Conservation (phyloP, 2,797 vertebrate species). For the Eulemur rubriventer region DNA sequence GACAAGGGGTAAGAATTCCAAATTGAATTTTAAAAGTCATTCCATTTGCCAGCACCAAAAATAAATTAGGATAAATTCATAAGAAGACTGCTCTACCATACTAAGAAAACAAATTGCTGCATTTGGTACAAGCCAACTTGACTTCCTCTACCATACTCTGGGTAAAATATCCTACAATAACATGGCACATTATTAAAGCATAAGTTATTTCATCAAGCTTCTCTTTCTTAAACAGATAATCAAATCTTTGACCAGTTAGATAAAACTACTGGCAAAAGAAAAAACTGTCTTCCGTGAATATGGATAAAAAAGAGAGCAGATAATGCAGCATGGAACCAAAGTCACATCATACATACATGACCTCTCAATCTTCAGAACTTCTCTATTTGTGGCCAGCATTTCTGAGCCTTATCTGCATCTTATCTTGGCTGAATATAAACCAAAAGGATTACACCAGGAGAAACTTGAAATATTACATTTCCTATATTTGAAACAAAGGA, state of each 20-base stretch:
- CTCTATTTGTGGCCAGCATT: not conserved
- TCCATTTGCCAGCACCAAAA: not conserved
- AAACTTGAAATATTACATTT: not conserved
- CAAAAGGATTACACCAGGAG: constrained; percentile 5
- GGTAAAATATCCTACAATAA: not conserved
- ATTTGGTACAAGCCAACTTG: not conserved
- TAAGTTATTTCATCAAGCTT: not conserved
- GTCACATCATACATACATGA: not conserved
- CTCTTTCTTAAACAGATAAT: not conserved
- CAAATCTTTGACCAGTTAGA: not conserved
- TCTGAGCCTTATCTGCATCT: constrained; percentile 5
- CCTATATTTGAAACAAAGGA: constrained; percentile 5
- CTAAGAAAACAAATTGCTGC: not conserved
- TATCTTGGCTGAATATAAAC: not conserved
- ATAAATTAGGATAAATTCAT: not conserved
- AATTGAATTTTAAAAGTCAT: not conserved
- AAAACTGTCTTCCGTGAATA: not conserved
- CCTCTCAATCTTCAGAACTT: not conserved
- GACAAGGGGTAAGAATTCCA: not conserved
- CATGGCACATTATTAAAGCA: not conserved
- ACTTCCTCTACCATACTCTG: not conserved
- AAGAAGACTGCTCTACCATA: not conserved
- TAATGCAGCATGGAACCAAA: not conserved
- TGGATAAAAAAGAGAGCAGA: not conserved
- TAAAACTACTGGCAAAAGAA: not conserved